Conservation (phyloP, 2,888 invertebrate species). For the Villa cingulata region DNA sequence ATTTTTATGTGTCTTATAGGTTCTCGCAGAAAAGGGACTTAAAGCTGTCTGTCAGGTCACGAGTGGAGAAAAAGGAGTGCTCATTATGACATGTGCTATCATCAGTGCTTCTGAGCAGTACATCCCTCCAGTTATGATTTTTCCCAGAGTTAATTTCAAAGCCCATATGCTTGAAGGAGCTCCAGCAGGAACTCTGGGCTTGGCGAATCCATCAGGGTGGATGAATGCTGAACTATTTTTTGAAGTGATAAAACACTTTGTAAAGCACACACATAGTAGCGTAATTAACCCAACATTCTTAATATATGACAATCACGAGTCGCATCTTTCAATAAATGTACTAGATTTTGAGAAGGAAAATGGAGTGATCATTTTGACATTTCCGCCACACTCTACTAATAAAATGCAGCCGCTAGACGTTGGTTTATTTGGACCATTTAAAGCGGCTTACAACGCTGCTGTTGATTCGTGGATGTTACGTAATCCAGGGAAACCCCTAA, state of each 20-base stretch:
- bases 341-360: conserved; percentile 19
- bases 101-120: conserved; percentile 1
- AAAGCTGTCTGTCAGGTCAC: background rate
- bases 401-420: conserved; percentile 12
- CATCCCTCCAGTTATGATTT: conserved; percentile 2
- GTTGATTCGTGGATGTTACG: background rate
- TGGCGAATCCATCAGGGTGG: conserved; percentile 27
- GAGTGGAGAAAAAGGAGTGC: background rate
- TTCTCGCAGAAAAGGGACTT: background rate
- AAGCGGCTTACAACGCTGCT: background rate
- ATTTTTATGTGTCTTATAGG: too few species aligned
- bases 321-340: conserved; percentile 11
- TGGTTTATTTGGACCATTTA: background rate
- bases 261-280: conserved; percentile 19
- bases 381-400: conserved; percentile 30
- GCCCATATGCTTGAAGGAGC: conserved; percentile 3
- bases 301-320: conserved; percentile 28
- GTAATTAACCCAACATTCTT: conserved; percentile 21
- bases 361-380: conserved; percentile 28
- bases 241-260: conserved; percentile 27
- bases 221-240: conserved; percentile 26
- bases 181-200: conserved; percentile 24
- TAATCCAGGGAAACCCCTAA: conserved; percentile 1
- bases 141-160: conserved; percentile 4
- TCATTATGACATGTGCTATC: background rate